Conservation (phyloP, 2,888 invertebrate species). For the Ophioninae sp. region DNA sequence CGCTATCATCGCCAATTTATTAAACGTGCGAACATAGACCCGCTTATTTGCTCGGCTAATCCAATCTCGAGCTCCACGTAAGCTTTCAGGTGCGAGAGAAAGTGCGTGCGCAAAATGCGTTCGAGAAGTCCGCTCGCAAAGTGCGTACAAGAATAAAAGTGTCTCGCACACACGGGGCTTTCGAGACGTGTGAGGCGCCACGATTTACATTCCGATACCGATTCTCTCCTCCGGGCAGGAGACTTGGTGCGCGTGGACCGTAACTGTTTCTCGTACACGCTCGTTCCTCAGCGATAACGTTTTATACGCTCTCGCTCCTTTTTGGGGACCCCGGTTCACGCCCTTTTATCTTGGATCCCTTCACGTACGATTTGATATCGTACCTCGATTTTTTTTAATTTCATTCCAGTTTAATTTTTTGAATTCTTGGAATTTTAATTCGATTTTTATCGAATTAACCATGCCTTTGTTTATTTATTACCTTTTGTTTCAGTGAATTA, state of each 20-base stretch:
- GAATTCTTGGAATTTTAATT: no score
- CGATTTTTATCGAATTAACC: no score
- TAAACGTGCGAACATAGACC: slow-evolving; percentile 13
- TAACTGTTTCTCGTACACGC: slow-evolving; percentile 48
- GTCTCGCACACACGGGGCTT: neutral
- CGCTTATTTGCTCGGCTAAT: slow-evolving; percentile 19
- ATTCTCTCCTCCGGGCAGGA: slow-evolving; percentile 40
- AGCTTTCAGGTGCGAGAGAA: slow-evolving; percentile 60
- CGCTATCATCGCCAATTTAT: neutral
- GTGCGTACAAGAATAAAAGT: slow-evolving; percentile 35
- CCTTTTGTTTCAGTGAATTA: no score
- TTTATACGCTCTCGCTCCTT: slow-evolving; percentile 42
- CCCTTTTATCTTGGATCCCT: neutral
- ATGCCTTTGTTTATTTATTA: no score
- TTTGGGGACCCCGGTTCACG: neutral
- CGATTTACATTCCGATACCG: slow-evolving; percentile 61
- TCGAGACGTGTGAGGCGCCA: slow-evolving; percentile 44
- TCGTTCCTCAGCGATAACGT: slow-evolving; percentile 8
- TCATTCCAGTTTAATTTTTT: no score
- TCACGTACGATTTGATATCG: neutral
- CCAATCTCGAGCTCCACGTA: slow-evolving; percentile 7
- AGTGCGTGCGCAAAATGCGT: slow-evolving; percentile 43
- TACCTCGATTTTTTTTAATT: neutral
- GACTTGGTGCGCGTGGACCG: slow-evolving; percentile 40
- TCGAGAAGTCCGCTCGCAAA: slow-evolving; percentile 29